Base-by-base conservation (phyloP, 1,140 invertebrate genomes). In the Drosophila kurseongensis region DNA sequence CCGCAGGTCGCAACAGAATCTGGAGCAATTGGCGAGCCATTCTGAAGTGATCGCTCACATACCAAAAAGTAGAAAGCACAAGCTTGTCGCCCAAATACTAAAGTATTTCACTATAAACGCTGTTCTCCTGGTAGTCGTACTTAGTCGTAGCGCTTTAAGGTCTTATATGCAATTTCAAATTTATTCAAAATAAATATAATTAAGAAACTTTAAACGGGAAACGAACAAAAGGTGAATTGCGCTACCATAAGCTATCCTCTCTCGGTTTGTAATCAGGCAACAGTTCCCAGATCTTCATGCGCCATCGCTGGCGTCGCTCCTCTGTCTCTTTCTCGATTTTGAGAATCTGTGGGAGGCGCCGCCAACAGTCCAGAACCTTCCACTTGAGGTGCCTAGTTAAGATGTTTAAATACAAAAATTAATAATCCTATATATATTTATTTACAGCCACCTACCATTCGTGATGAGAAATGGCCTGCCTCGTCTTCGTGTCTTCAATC, bases 201-300 rank as follows among this genome's bases (percentile, higher is more conserved):
- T 44, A 60, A 29, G 45, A 54, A 67, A 41, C 12, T 16, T 48
- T 42, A 35, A 41, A 60, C 8, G 14, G 9, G 10, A 14, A 58
- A 66, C 8, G 38, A 57, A 66, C 38, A 44, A 67, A 54, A 23
- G 16, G 2, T 4, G 38, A 14, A 56, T 1, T 48, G 0, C 90
- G 16, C 59, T 89, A 89, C 84, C 84, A 89, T 9, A 89, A 54
- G 40, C 84, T 90, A 16, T 89, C 80, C 57, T 94, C 93, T 18
- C 76, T 52, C 3, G 94, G 94, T 35, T 92, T 92, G 78, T 95
- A 95, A 83, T 95, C 95, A 3, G 95, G 95, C 40, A 95, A 86
- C 18, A 95, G 93, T 91, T 95, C 93, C 89, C 94, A 93, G 10
- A 95, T 95, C 92, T 95, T 95, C 78, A 94, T 88, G 35, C 95